Evolutionary conservation across 1,140 invertebrate species (phyloP).

Genomic region (Calosoma granatense): DNA sequence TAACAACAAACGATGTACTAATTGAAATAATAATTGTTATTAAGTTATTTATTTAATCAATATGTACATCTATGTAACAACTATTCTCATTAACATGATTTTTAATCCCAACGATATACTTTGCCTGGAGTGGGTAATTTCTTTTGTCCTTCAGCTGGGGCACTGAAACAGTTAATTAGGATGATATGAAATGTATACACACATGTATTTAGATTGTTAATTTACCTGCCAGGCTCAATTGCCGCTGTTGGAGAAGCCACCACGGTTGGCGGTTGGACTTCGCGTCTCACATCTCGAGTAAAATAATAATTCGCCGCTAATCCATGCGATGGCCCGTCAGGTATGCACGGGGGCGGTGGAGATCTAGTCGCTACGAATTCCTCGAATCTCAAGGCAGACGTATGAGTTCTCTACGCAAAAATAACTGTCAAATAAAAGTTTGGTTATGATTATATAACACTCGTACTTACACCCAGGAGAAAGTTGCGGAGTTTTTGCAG

Average conservation of each 20-base stretch:
- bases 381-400: slow-evolving; percentile 51
- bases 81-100: not conserved
- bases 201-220: not conserved
- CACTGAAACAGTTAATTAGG: too few species aligned
- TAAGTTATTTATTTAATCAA: not conserved
- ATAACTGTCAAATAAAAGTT: slow-evolving; percentile 10
- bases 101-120: slow-evolving; percentile 42
- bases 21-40: too few species aligned
- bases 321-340: slow-evolving; percentile 59
- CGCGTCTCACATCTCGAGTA: slow-evolving; percentile 60
- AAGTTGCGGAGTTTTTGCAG: slow-evolving; percentile 47
- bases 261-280: slow-evolving; percentile 55
- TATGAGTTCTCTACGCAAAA: slow-evolving; percentile 46
- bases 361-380: slow-evolving; percentile 52
- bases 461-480: slow-evolving; percentile 44
- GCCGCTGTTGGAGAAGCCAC: slow-evolving; percentile 32
- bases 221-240: slow-evolving; percentile 19
- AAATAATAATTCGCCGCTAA: slow-evolving; percentile 70
- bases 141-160: not conserved
- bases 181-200: too few species aligned
- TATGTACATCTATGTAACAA: not conserved
- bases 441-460: not conserved
- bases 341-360: slow-evolving; percentile 63
- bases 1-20: too few species aligned
- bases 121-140: slow-evolving; percentile 42